A percentile compares a stretch with the other conserved stretches of the same genome.
These are phyloP conservation scores for Drosophila kanapiae DNA, from an alignment of 1,140 invertebrate genomes.

Conservation along the genomic window DNA sequence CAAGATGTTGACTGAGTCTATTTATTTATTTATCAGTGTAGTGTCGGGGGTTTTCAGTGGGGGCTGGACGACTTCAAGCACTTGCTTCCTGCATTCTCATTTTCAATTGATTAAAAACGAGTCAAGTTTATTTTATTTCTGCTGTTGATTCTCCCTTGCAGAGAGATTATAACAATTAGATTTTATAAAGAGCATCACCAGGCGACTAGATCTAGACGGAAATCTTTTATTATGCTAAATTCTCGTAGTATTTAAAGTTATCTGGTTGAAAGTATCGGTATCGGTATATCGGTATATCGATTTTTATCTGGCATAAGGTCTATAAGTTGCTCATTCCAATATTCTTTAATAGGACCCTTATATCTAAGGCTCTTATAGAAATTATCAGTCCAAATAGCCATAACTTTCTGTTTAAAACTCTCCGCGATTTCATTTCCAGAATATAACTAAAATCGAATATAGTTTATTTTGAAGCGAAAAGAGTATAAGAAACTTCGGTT, in stretches of 20 bases:
- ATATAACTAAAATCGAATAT: no score
- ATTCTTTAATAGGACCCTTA: no score
- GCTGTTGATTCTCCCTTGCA: neutral
- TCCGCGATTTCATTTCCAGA: neutral
- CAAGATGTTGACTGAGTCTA: conserved; percentile 41
- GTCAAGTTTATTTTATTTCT: neutral
- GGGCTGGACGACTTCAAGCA: conserved; percentile 46
- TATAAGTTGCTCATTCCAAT: no score
- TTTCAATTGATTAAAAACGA: conserved; percentile 71
- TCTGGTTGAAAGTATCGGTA: no score
- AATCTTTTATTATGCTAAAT: no score
- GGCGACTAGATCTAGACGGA: neutral
- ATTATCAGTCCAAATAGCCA: neutral
- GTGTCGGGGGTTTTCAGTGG: neutral
- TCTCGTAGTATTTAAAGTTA: no score
- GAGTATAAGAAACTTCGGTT: neutral
- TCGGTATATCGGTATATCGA: no score
- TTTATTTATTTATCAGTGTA: conserved; percentile 61
- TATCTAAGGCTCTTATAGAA: no score
- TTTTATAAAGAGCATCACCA: neutral
- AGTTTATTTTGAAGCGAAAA: neutral
- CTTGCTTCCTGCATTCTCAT: conserved; percentile 52
- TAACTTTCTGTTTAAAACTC: neutral
- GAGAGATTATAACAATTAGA: neutral
- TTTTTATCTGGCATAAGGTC: no score